phyloP scores from a whole-genome alignment of 2,797 vertebrate genomes.

The Gymnopithys bicolor region DNA sequence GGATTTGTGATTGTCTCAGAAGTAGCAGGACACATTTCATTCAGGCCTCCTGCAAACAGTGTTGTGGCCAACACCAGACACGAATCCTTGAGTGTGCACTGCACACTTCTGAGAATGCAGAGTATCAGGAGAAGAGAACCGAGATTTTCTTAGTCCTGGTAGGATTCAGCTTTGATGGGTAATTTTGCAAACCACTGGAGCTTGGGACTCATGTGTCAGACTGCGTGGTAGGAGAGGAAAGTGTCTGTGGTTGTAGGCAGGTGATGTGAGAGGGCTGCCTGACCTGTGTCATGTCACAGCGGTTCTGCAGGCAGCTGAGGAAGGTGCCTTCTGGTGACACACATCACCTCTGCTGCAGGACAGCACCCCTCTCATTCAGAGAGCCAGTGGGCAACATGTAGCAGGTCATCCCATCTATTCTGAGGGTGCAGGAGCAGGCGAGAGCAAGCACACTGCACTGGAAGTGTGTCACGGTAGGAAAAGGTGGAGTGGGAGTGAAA shows the following conservation, averaged over 20 bases:
- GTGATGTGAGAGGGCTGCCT: background rate
- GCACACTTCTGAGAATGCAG: background rate
- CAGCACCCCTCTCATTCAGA: background rate
- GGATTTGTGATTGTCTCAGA: background rate
- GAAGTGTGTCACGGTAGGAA: background rate
- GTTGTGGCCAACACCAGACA: background rate
- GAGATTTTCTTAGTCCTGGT: background rate
- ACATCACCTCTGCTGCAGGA: background rate
- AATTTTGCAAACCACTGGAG: slow-evolving; percentile 36
- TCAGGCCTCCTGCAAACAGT: background rate
- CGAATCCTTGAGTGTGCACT: background rate
- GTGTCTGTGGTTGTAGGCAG: background rate
- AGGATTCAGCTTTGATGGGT: background rate
- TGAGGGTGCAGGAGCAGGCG: background rate
- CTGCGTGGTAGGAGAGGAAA: background rate
- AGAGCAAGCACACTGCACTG: accelerated
- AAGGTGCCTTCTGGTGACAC: background rate
- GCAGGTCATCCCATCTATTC: background rate
- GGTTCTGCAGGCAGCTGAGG: background rate
- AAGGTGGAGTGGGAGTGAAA: background rate
- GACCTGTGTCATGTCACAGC: background rate
- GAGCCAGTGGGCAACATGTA: accelerated
- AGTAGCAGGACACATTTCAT: background rate
- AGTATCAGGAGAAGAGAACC: background rate
- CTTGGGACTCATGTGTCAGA: slow-evolving; percentile 6